Percentiles rank a stretch among this genome's conserved stretches.
phyloP scores from a whole-genome alignment of 1,140 invertebrate genomes.

The Eurytemora carolleeae region DNA sequence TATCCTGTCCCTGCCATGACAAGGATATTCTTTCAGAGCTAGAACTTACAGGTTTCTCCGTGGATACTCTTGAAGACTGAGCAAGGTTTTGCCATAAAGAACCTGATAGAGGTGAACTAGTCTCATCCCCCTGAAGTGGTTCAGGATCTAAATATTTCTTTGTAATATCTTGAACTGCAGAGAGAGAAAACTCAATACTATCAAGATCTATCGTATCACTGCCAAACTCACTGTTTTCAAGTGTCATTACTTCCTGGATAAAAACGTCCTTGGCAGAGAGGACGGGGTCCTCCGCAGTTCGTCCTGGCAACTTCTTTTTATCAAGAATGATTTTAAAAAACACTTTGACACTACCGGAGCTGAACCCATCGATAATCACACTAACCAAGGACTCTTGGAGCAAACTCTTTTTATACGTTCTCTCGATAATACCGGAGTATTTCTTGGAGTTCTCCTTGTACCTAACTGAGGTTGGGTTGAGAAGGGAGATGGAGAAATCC shows the following conservation, averaged over 20 bases:
- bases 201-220: conserved; percentile 7
- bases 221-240: conserved; percentile 6
- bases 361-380: conserved; percentile 10
- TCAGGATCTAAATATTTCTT: neutral
- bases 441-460: conserved; percentile 1
- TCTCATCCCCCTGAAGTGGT: neutral
- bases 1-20: too few relatives aligned
- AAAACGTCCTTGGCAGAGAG: conserved; percentile 3
- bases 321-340: conserved; percentile 13
- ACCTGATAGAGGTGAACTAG: neutral
- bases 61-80: too few relatives aligned
- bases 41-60: too few relatives aligned
- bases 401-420: conserved; percentile 8
- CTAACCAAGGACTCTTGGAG: conserved; percentile 8
- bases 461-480: conserved; percentile 6
- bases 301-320: conserved; percentile 4
- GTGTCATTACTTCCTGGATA: conserved; percentile 2
- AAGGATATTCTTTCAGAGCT: too few relatives aligned
- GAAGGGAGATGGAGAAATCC: conserved; percentile 15
- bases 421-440: conserved; percentile 1
- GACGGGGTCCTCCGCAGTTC: neutral
- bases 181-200: conserved; percentile 4
- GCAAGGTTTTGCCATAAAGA: neutral
- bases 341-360: conserved; percentile 9
- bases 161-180: neutral